These are phyloP conservation scores for Tenthredo livida DNA, from an alignment of 2,888 invertebrate genomes.

Conservation along the genomic window DNA sequence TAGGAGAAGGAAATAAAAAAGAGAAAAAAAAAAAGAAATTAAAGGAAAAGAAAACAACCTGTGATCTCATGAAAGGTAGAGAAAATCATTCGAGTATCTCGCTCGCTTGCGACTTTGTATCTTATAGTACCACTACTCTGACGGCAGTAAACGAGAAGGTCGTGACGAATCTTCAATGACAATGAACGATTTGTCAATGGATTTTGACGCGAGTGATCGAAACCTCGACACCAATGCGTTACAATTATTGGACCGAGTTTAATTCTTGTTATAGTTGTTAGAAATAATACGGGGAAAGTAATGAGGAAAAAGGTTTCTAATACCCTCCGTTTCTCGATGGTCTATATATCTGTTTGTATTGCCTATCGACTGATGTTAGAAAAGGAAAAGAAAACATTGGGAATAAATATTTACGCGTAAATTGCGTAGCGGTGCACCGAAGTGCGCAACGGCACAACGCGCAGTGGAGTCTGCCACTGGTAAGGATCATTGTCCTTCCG, in stretches of 20 bases:
- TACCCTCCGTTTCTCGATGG: not conserved
- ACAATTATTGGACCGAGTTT: not conserved
- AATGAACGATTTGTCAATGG: constrained; percentile 31
- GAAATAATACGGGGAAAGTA: not conserved
- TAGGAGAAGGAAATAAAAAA: not conserved
- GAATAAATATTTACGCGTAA: constrained; percentile 48
- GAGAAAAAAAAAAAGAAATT: not conserved
- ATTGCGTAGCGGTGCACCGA: constrained; percentile 51
- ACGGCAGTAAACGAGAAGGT: constrained; percentile 6
- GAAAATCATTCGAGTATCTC: not conserved
- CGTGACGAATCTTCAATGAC: constrained; percentile 46
- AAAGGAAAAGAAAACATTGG: constrained; percentile 24
- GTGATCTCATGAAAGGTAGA: not conserved
- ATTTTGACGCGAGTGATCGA: not conserved
- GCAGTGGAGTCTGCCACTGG: constrained; percentile 67
- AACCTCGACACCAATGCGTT: not conserved
- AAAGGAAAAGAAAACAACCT: not conserved
- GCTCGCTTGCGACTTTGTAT: not conserved
- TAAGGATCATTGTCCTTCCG: constrained; percentile 64
- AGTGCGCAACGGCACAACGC: constrained; percentile 65
- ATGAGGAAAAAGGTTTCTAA: not conserved
- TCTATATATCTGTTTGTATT: not conserved
- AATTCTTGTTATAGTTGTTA: too few relatives aligned
- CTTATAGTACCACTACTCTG: not conserved
- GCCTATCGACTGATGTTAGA: not conserved